Conservation (phyloP, 2,113 vertebrate species). For the Centropus bengalensis region DNA sequence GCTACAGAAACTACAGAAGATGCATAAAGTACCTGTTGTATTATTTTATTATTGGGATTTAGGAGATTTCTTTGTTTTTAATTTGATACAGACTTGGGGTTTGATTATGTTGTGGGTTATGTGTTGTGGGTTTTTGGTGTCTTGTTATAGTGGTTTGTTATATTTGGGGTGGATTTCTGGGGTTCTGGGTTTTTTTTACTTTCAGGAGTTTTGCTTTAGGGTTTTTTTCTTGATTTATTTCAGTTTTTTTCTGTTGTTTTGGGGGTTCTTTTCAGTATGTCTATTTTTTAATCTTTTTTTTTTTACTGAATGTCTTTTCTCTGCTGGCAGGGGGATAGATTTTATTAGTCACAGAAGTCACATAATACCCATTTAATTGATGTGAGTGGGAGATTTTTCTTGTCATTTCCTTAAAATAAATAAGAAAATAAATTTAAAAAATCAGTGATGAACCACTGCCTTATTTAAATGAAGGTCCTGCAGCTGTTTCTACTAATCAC, state of each 20-base stretch:
- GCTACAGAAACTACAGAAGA: neutral
- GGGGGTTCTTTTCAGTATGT: neutral
- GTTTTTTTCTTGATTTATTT: neutral
- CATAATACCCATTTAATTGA: neutral
- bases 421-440: neutral
- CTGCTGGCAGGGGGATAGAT: neutral
- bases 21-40: neutral
- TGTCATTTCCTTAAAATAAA: neutral
- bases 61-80: neutral
- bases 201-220: neutral
- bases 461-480: neutral
- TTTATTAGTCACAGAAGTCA: neutral
- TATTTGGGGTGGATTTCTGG: neutral
- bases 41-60: neutral
- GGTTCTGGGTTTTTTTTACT: neutral
- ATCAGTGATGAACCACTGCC: neutral
- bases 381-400: neutral
- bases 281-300: neutral
- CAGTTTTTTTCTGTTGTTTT: neutral
- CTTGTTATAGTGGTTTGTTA: neutral
- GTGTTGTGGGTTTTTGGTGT: neutral
- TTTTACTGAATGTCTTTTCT: neutral
- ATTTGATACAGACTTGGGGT: neutral
- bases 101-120: neutral
- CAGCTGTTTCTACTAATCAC: neutral